These are phyloP conservation scores for Drosophila incognita DNA, from an alignment of 2,888 invertebrate species.

Conservation along the genomic window DNA sequence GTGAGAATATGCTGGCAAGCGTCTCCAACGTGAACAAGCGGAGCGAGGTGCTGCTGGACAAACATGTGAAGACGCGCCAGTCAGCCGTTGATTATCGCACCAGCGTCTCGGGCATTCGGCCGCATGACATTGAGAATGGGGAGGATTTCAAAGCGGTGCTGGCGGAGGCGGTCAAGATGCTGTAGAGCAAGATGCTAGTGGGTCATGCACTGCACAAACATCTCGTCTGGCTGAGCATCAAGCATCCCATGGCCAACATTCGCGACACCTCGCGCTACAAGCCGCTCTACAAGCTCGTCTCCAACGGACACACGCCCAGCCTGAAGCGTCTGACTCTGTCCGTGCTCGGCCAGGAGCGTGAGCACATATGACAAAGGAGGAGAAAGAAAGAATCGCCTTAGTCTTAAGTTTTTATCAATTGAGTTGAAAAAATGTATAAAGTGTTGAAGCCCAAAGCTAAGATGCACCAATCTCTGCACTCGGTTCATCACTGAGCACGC, in stretches of 20 bases:
- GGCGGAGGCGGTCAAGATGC: constrained; percentile 90
- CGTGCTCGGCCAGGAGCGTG: constrained; percentile 89
- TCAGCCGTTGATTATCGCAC: constrained; percentile 92
- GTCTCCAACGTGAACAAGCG: constrained; percentile 94
- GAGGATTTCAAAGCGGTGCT: constrained; percentile 89
- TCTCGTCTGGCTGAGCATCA: constrained; percentile 91
- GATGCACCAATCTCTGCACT: constrained; percentile 4
- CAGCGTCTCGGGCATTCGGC: constrained; percentile 92
- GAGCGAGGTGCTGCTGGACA: constrained; percentile 94
- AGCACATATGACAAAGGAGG: constrained; percentile 43
- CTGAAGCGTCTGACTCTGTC: constrained; percentile 91
- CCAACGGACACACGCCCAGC: constrained; percentile 91
- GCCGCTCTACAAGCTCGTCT: constrained; percentile 89
- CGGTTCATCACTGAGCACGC: constrained; percentile 36
- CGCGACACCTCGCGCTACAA: constrained; percentile 93
- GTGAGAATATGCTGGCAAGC: constrained; percentile 92
- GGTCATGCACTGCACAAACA: constrained; percentile 95
- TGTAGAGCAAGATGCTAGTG: constrained; percentile 91
- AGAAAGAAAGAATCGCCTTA: background rate
- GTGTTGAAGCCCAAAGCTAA: constrained; percentile 35
- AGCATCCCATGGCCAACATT: constrained; percentile 90
- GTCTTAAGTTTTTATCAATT: constrained; percentile 26
- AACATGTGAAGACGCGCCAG: constrained; percentile 92
- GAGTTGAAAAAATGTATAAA: constrained; percentile 43
- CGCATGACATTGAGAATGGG: constrained; percentile 89